phyloP scores from a whole-genome alignment of 2,797 vertebrate genomes.

The Microctenopoma steveboyesi region DNA sequence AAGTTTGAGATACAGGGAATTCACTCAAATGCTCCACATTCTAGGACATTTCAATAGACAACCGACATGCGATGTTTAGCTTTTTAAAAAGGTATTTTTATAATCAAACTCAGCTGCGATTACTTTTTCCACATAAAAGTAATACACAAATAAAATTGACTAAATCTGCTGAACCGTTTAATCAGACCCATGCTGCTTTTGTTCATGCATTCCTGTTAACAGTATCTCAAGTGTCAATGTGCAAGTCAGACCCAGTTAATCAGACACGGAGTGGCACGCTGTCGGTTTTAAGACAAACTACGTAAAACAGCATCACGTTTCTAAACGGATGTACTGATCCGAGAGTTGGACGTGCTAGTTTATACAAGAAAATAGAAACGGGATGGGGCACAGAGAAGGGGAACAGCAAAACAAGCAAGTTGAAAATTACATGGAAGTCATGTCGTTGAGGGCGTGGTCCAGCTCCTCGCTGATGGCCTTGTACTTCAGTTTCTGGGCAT shows the following conservation, averaged over 20 bases:
- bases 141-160: slow-evolving; percentile 11
- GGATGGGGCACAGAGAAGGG: slow-evolving; percentile 27
- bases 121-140: slow-evolving; percentile 37
- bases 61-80: slow-evolving; percentile 52
- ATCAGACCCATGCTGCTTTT: slow-evolving; percentile 45
- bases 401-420: slow-evolving; percentile 56
- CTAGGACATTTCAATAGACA: slow-evolving; percentile 39
- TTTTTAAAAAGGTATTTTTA: slow-evolving; percentile 31
- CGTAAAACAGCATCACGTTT: slow-evolving; percentile 9
- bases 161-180: background rate
- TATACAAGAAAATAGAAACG: background rate
- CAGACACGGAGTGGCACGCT: slow-evolving; percentile 15
- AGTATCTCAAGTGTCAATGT: slow-evolving; percentile 16
- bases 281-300: slow-evolving; percentile 39
- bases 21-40: slow-evolving; percentile 51
- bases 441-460: slow-evolving; percentile 99
- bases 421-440: slow-evolving; percentile 99
- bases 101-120: slow-evolving; percentile 19
- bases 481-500: slow-evolving; percentile 99
- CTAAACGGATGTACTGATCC: slow-evolving; percentile 7
- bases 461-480: slow-evolving; percentile 99
- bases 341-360: slow-evolving; percentile 5
- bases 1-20: slow-evolving; percentile 21
- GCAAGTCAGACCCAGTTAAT: slow-evolving; percentile 13
- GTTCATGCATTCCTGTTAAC: slow-evolving; percentile 58